Conservation (phyloP, 2,113 vertebrate species). For the Furnarius figulus region DNA sequence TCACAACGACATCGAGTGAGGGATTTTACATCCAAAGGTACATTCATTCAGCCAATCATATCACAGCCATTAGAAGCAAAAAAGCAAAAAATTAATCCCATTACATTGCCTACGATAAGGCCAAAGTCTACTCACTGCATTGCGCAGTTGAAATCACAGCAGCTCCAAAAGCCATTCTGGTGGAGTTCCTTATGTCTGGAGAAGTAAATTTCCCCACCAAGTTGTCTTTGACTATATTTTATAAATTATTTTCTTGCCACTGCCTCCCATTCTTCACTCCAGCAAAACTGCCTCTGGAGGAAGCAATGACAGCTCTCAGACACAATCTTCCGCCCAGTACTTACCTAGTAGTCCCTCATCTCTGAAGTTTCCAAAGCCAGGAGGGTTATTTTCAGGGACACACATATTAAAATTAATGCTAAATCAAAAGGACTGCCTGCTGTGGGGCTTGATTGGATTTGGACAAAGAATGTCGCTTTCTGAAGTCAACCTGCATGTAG, state of each 20-base stretch:
- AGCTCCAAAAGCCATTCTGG: background rate
- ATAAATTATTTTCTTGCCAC: background rate
- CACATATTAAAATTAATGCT: slow-evolving; percentile 9
- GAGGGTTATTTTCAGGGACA: slow-evolving; percentile 19
- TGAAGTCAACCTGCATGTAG: background rate
- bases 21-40: background rate
- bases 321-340: background rate
- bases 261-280: background rate
- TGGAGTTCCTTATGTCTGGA: background rate
- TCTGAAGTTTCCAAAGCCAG: slow-evolving; percentile 3
- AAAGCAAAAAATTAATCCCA: background rate
- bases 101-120: background rate
- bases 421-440: slow-evolving; percentile 35
- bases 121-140: background rate
- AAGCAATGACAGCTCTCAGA: background rate
- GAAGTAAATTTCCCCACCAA: background rate
- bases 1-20: background rate
- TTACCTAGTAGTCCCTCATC: background rate
- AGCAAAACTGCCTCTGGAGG: background rate
- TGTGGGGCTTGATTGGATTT: slow-evolving; percentile 24
- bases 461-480: slow-evolving; percentile 40
- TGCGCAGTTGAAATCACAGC: background rate
- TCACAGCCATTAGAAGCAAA: background rate
- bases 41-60: background rate
- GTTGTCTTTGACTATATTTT: background rate